These are phyloP conservation scores for Cossypha niveicapilla DNA, from an alignment of 2,797 vertebrate species.

Conservation along the genomic window DNA sequence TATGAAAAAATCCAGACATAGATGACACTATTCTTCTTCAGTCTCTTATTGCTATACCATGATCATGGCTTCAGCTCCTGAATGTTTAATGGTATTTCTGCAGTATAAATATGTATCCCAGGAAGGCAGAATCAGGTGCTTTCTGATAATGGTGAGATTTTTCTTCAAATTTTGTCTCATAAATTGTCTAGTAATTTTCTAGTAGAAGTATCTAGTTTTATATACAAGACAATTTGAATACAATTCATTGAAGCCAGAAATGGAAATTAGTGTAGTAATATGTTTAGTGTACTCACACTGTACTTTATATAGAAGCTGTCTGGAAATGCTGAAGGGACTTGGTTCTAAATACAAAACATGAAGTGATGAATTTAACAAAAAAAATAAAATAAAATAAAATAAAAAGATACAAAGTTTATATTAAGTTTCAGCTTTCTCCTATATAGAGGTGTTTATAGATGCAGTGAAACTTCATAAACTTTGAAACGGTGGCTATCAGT, in stretches of 20 bases:
- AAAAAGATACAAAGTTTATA: neutral
- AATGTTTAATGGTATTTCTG: neutral
- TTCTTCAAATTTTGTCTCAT: neutral
- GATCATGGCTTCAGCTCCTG: neutral
- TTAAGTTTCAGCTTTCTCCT: neutral
- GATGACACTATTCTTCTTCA: neutral
- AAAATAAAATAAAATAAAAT: no score
- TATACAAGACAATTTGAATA: neutral
- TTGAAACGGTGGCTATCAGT: neutral
- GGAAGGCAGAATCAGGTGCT: neutral
- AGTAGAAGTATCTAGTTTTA: neutral
- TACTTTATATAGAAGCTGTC: neutral
- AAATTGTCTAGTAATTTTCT: neutral
- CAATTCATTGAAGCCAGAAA: neutral
- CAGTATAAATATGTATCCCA: neutral
- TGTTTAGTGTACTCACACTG: neutral
- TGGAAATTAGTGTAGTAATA: neutral
- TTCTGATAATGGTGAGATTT: neutral
- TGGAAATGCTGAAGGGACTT: neutral
- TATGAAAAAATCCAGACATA: neutral
- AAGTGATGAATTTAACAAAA: neutral
- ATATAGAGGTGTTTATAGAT: neutral
- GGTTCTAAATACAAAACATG: neutral
- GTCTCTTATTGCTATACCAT: neutral
- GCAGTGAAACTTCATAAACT: neutral